Percentiles rank a stretch among this genome's conserved stretches.
Conservation (phyloP, 2,113 vertebrate genomes). For the Trochalopteron elliotii region DNA sequence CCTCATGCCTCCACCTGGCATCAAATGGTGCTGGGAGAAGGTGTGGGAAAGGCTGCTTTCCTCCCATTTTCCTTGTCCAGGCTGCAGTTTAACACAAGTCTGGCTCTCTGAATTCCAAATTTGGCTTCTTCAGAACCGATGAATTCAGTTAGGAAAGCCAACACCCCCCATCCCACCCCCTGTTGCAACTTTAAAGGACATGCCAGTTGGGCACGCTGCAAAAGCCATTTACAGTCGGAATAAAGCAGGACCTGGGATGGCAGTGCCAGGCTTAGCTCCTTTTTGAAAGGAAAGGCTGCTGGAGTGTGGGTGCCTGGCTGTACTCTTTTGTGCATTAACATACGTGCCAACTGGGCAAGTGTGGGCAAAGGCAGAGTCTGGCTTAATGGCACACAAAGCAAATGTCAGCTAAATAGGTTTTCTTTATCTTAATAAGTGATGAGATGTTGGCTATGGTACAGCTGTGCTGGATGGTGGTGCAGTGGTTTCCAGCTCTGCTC, state of each 20-base stretch:
- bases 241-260: not conserved
- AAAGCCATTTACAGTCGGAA: not conserved
- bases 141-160: constrained; percentile 17
- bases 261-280: not conserved
- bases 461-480: not conserved
- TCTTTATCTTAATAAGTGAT: constrained; percentile 17
- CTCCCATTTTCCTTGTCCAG: not conserved
- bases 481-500: not conserved
- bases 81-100: not conserved
- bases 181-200: accelerated
- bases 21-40: accelerated
- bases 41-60: not conserved
- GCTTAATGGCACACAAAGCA: constrained; percentile 8
- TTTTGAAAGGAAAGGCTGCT: not conserved
- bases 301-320: not conserved
- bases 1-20: accelerated
- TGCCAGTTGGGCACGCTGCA: not conserved
- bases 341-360: not conserved
- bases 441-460: not conserved
- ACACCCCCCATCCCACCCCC: not conserved
- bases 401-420: constrained; percentile 36
- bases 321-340: not conserved
- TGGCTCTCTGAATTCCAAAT: not conserved
- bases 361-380: not conserved
- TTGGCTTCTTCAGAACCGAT: not conserved